Percentiles rank a stretch among this genome's conserved stretches.
phyloP scores from a whole-genome alignment of 2,888 invertebrate species.

The Agrypnus murinus region DNA sequence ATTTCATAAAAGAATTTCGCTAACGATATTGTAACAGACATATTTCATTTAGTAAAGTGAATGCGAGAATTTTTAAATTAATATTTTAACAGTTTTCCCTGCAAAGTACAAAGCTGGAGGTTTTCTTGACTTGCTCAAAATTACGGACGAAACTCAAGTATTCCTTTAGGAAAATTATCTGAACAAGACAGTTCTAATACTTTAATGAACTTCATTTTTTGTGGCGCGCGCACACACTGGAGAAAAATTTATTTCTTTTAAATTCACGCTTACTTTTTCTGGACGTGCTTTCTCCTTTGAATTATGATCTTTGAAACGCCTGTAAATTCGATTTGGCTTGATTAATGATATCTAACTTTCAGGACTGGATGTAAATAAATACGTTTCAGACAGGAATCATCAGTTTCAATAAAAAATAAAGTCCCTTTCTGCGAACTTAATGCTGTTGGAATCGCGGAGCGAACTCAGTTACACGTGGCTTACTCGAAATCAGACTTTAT shows the following conservation, averaged over 20 bases:
- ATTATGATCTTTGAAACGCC: conserved; percentile 9
- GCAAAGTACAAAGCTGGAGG: not conserved
- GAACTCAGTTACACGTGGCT: conserved; percentile 54
- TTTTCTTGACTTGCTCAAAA: not conserved
- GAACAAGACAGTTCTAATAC: not conserved
- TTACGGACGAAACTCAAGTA: not conserved
- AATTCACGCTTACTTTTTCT: not conserved
- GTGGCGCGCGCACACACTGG: no score
- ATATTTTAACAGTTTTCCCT: conserved; percentile 11
- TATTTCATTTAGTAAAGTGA: conserved; percentile 20
- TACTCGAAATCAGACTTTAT: conserved; percentile 51
- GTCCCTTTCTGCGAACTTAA: conserved; percentile 50
- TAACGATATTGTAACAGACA: conserved; percentile 18
- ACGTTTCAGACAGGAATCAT: conserved; percentile 49
- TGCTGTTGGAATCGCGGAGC: conserved; percentile 50
- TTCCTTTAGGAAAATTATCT: not conserved
- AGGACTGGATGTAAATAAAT: conserved; percentile 45
- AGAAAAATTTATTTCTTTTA: no score
- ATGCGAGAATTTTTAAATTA: conserved; percentile 1
- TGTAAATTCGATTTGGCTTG: conserved; percentile 35
- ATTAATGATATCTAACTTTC: conserved; percentile 30
- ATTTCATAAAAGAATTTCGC: not conserved
- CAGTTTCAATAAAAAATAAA: conserved; percentile 54
- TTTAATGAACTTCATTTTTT: no score
- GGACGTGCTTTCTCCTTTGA: not conserved